Evolutionary conservation across 2,888 invertebrate species (phyloP), one percentile per base, ranked within the genome.

Genomic region (Cheilosia urbana): DNA sequence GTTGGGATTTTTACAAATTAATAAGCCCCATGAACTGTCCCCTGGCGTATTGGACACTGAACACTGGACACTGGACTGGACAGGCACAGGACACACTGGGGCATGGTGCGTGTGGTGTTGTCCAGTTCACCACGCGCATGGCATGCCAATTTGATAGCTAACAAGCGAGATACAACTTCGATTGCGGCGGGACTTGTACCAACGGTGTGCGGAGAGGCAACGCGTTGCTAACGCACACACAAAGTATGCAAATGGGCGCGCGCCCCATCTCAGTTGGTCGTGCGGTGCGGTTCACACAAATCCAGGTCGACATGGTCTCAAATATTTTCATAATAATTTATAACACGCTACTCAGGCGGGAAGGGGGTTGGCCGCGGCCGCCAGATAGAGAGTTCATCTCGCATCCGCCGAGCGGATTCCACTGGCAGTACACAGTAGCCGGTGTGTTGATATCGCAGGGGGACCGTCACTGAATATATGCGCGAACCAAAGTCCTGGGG

Each of bases 301-400:
- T 87, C 77, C 87, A 82, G 87, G 87, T 87, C 82, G 87, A 87
- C 87, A 87, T 87, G 87, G 77, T 87, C 73, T 87, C 87, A 87
- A 87, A 87, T 87, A 87, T 87, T 87, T 87, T 87, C 42, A 73
- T 82, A 87, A 87, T 87, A 87, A 87, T 87, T 87, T 87, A 87
- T 87, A 82, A 82, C 87, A 77, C 72, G 68, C 73, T 53, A 65
- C 47, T 42, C 47, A 34, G 57, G 21, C 17, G 49, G 63, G 9
- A 15, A 27, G 15, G 47, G 42, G 47, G 62, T 9, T 6, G 17
- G 13, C 49, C 40, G 45, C 62, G 45, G 3, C 11, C 24, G 34
- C 4, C 9, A 9, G 37, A 55, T 24, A 69, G 62, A 62, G 66
- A 73, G 63, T 84, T 71, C 84, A 80, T 80, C 75, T 79, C 80